Base-by-base conservation (phyloP, 2,888 invertebrate genomes). In the Saturnia japonica region DNA sequence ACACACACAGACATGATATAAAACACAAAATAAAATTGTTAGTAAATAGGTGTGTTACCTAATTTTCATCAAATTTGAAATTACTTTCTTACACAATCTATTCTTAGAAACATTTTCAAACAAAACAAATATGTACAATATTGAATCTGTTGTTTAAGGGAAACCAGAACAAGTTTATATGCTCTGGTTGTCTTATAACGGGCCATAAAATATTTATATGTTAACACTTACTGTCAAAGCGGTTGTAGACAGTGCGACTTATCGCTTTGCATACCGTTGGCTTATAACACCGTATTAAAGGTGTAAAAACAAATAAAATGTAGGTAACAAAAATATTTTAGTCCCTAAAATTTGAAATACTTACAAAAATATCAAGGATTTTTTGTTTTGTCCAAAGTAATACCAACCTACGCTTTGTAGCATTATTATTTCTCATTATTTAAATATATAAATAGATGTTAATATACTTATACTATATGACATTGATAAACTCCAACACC, bases 81-180 rank as follows among this genome's bases (percentile, higher is more conserved):
- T n/a, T n/a, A 22, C 54, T 11, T 54, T 22, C 57, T 57, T 42
- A 57, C 9, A 57, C 22, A 22, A 54, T 54, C n/a, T n/a, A 22
- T 25, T 25, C 14, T 11, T 60, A 14, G 4, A 60, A 60, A 60
- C 16, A 60, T 60, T 60, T 60, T 60, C 25, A 60, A 60, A 60
- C 14, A 60, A 14, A 25, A 60, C 25, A 28, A 54, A 54, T 11
- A n/a, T n/a, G n/a, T n/a, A 34, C 54, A 6, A 28, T 60, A 60
- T 25, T 28, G 28, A 60, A 76, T 11, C 54, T 0, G 71, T 68
- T 71, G 64, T 64, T 40, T 64, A 64, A 54, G 54, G 54, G 54
- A 54, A 40, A 40, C 64, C n/a, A 64, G 34, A 64, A 40, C 34
- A 34, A 64, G 64, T 40, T 64, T 64, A 64, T 64, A n/a, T 64